phyloP scores from a whole-genome alignment of 2,888 invertebrate genomes.

The Dendrolimus houi region DNA sequence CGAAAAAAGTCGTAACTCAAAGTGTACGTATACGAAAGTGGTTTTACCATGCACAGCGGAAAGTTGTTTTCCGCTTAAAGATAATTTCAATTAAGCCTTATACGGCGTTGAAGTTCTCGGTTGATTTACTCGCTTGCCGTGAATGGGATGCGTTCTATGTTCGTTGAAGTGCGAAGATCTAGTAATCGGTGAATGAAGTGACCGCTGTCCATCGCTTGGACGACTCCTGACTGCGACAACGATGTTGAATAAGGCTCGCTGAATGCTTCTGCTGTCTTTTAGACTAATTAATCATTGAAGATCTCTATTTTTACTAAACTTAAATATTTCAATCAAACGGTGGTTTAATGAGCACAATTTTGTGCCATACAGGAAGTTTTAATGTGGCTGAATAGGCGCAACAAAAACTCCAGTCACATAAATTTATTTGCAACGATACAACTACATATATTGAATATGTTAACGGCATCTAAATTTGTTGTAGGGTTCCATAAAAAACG shows the following conservation, averaged over 20 bases:
- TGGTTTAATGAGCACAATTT: not conserved
- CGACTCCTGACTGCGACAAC: slow-evolving; percentile 16
- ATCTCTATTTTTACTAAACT: not conserved
- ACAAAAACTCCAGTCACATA: not conserved
- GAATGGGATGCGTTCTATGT: slow-evolving; percentile 70
- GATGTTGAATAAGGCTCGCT: slow-evolving; percentile 10
- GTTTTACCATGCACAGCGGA: slow-evolving; percentile 57
- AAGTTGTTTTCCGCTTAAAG: slow-evolving; percentile 68
- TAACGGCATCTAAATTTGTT: not conserved
- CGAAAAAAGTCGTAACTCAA: slow-evolving; percentile 66
- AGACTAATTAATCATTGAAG: not conserved
- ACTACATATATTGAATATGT: not conserved
- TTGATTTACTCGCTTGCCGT: slow-evolving; percentile 69
- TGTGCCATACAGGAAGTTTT: not conserved
- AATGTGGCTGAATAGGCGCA: not conserved
- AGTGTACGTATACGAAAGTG: slow-evolving; percentile 61
- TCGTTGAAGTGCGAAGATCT: slow-evolving; percentile 65
- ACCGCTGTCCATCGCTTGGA: slow-evolving; percentile 27
- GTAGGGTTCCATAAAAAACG: too few species aligned
- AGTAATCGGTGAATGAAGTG: slow-evolving; percentile 58
- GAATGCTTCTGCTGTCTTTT: not conserved
- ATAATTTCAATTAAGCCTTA: slow-evolving; percentile 45
- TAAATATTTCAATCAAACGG: not conserved
- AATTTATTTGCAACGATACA: not conserved
- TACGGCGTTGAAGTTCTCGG: slow-evolving; percentile 47